Conservation (phyloP, 2,113 vertebrate genomes). For the Campylorhamphus procurvoides region DNA sequence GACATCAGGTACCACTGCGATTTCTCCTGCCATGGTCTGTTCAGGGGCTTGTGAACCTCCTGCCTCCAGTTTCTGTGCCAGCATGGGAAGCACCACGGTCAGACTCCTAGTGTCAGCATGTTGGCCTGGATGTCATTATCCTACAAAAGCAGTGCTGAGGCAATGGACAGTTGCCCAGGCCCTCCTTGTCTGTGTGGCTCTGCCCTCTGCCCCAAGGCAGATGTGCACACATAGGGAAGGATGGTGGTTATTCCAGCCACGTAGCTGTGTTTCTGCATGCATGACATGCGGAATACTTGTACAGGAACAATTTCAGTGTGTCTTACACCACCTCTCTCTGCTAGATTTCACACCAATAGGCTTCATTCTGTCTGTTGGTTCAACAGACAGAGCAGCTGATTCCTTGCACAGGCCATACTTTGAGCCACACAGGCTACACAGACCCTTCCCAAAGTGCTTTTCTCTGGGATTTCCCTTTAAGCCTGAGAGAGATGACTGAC, state of each 20-base stretch:
- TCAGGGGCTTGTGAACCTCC: neutral
- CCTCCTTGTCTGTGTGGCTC: neutral
- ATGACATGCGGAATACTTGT: neutral
- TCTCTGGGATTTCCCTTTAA: neutral
- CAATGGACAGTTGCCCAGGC: neutral
- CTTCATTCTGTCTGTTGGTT: neutral
- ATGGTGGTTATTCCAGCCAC: neutral
- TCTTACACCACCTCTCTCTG: neutral
- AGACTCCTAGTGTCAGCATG: neutral
- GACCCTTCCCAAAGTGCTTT: neutral
- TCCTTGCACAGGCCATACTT: neutral
- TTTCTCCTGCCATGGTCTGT: neutral
- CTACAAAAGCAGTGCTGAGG: neutral
- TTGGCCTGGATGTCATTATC: neutral
- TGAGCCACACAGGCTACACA: neutral
- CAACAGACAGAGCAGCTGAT: neutral
- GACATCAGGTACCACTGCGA: accelerated
- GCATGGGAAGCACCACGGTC: neutral
- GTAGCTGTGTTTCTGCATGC: neutral
- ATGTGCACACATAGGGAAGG: neutral
- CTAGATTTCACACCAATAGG: neutral
- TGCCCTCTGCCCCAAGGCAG: accelerated
- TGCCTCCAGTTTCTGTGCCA: neutral
- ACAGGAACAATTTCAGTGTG: neutral
- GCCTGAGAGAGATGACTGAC: neutral